phyloP scores from a whole-genome alignment of 2,888 invertebrate genomes.

The Sarcophaga carnaria region DNA sequence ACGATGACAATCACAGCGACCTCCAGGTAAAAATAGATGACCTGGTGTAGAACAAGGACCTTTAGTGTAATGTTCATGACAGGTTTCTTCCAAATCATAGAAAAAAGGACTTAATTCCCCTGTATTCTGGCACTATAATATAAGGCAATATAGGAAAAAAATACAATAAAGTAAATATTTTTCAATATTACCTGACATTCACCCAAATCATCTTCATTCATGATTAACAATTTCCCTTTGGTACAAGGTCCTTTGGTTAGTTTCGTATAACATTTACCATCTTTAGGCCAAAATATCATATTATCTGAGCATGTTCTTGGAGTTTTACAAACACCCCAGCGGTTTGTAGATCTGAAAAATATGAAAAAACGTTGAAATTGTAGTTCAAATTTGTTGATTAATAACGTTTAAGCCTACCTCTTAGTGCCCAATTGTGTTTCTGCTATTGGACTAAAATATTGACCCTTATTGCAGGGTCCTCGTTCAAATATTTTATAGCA shows the following conservation, averaged over 20 bases:
- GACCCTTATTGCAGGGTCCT: slow-evolving; percentile 88
- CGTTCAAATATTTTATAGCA: slow-evolving; percentile 89
- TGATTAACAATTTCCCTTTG: slow-evolving; percentile 87
- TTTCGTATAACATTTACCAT: slow-evolving; percentile 88
- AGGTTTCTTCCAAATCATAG: slow-evolving; percentile 86
- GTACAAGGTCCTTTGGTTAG: slow-evolving; percentile 89
- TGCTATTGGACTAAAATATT: slow-evolving; percentile 88
- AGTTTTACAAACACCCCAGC: slow-evolving; percentile 88
- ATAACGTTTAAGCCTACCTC: slow-evolving; percentile 55
- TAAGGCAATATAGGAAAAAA: not conserved
- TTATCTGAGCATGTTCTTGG: slow-evolving; percentile 86
- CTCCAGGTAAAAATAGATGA: slow-evolving; percentile 88
- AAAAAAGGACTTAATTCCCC: slow-evolving; percentile 84
- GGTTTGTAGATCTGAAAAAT: slow-evolving; percentile 75
- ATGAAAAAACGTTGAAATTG: not conserved
- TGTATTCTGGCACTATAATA: slow-evolving; percentile 82
- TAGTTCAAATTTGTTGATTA: too few species aligned
- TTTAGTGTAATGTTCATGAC: slow-evolving; percentile 90
- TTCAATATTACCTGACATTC: slow-evolving; percentile 84
- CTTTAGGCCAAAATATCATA: slow-evolving; percentile 89
- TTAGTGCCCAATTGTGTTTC: slow-evolving; percentile 74
- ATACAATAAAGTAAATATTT: not conserved
- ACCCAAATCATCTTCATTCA: slow-evolving; percentile 85
- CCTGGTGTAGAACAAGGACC: slow-evolving; percentile 91
- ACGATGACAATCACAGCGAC: slow-evolving; percentile 88